These are phyloP conservation scores for Hypena proboscidalis DNA, from an alignment of 2,888 invertebrate species.

Conservation along the genomic window DNA sequence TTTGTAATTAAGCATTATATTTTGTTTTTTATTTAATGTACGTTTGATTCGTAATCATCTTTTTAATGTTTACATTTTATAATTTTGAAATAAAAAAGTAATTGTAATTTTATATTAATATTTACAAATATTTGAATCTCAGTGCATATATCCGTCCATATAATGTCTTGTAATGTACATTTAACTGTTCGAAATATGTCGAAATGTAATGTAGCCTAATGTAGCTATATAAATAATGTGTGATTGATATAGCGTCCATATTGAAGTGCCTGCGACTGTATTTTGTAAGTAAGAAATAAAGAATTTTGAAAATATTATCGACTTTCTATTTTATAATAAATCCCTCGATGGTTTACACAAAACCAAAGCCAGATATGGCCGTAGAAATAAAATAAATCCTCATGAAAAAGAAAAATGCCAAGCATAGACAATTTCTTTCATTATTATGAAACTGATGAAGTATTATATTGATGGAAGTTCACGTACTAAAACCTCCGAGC, in stretches of 20 bases:
- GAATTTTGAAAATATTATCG: background rate
- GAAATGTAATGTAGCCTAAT: constrained; percentile 7
- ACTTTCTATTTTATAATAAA: constrained; percentile 1
- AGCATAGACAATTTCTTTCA: no score
- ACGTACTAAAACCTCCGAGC: no score
- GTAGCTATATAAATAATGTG: constrained; percentile 19
- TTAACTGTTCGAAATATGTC: constrained; percentile 4
- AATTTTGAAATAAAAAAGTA: no score
- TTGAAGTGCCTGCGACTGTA: constrained; percentile 38
- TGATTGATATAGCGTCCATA: constrained; percentile 24
- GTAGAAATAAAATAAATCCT: no score
- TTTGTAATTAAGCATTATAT: background rate
- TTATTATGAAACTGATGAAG: no score
- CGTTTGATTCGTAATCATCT: no score
- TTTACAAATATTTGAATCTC: constrained; percentile 2
- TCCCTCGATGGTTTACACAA: no score
- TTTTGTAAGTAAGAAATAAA: constrained; percentile 29
- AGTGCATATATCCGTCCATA: constrained; percentile 13
- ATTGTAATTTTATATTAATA: background rate
- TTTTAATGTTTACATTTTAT: no score
- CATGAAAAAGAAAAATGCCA: no score
- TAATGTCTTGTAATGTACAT: background rate
- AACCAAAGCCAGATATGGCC: no score
- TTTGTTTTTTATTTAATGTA: no score
- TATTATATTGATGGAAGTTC: no score